Base-by-base conservation (phyloP, 2,113 vertebrate species). In the Cynocephalus volans region DNA sequence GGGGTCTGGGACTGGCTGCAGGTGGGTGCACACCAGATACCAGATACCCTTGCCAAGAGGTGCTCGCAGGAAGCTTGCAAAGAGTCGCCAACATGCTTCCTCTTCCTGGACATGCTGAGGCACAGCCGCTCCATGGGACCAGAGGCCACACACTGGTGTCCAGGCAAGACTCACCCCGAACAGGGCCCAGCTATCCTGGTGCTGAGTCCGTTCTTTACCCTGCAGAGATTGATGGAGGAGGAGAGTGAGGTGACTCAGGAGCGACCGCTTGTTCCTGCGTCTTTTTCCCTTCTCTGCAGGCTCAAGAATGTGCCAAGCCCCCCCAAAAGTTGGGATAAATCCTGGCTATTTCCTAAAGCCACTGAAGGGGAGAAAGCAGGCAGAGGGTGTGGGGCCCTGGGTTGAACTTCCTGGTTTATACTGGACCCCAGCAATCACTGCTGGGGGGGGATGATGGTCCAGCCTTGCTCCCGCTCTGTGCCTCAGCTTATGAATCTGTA, bases 401-500 rank as follows among this genome's bases (percentile, higher is more conserved):
- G 50, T 18, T 17, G 48, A 26, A 28, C 24, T 54, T 26, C 1
- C 11, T 8, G 65, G 83, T 10, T 50, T 12, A 8, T 6, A 0
- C 17, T 48, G 36, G 65, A 65, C 50, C 18, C 58, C 10, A 7
- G 23, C 0, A 5, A 41, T 58, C 14, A 0, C 73, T 6, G 26
- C 14, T 3, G 0, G 15, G 48, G n/a, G 52, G 26, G 0, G 19
- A 4, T 41, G 56, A n/a, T 0, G 7, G 1, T 0, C 10, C 10
- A 9, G 4, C 4, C 2, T 18, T 11, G 4, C 36, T 6, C 13
- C 26, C 19, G 41, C 69, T 15, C 6, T 0, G 7, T 52, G 21
- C 69, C 82, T 62, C 75, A 24, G 31, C 21, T 52, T 31, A 33
- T 70, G 9, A 2, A 0, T 62, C 81, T n/a, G 3, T 31, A 7